A percentile compares a stretch with the other conserved stretches of the same genome.
These are phyloP conservation scores for Nothoprocta pentlandii DNA, from an alignment of 2,113 vertebrate genomes.

Conservation along the genomic window DNA sequence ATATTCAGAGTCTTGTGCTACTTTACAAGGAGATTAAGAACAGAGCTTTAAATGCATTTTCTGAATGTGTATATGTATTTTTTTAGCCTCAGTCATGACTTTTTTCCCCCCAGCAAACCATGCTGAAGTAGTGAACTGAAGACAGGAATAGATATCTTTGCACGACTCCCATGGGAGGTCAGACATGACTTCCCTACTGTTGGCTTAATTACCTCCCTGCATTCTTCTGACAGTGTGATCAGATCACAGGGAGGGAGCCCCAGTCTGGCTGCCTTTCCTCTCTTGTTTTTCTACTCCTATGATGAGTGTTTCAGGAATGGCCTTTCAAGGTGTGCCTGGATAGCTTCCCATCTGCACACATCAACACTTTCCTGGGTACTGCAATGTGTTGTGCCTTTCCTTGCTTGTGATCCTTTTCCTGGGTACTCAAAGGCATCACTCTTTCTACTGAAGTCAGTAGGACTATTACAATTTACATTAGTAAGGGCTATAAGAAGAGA, in stretches of 20 bases:
- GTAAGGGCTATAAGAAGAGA: not conserved
- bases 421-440: not conserved
- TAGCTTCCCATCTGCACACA: not conserved
- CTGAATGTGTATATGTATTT: fast-evolving
- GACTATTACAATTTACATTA: not conserved
- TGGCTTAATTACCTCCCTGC: not conserved
- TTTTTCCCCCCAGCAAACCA: not conserved
- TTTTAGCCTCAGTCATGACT: not conserved
- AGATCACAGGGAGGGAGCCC: not conserved
- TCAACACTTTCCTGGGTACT: not conserved
- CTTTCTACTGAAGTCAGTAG: not conserved
- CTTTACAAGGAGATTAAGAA: not conserved
- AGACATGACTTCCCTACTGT: not conserved
- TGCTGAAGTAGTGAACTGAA: not conserved
- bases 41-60: not conserved
- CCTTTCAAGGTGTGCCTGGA: not conserved
- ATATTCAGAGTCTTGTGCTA: not conserved
- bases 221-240: not conserved
- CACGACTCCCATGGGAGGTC: not conserved
- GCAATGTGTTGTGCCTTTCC: not conserved
- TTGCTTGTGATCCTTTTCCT: not conserved
- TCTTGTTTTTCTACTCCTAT: not conserved
- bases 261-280: not conserved
- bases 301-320: not conserved
- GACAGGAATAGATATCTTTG: not conserved